phyloP scores from a whole-genome alignment of 2,888 invertebrate genomes.

The Agonopterix alstromeriana region DNA sequence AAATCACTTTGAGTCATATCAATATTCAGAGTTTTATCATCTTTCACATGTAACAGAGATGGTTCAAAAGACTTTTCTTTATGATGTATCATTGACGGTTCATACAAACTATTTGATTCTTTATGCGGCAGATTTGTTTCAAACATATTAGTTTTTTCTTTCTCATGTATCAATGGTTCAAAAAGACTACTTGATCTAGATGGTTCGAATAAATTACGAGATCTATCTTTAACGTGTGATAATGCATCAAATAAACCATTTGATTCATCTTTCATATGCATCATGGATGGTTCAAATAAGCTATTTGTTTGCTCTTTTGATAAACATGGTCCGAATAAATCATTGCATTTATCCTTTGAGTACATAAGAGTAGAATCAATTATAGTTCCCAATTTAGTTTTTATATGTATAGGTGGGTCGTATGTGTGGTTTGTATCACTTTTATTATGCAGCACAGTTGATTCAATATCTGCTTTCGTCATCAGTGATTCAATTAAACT shows the following conservation, averaged over 20 bases:
- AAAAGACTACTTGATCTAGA: slow-evolving; percentile 4
- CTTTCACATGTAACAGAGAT: slow-evolving; percentile 2
- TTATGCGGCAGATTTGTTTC: not conserved
- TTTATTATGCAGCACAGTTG: not conserved
- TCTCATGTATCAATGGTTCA: slow-evolving; percentile 1
- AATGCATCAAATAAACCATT: slow-evolving; percentile 6
- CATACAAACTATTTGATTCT: slow-evolving; percentile 4
- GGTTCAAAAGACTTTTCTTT: slow-evolving; percentile 1
- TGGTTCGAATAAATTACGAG: slow-evolving; percentile 5
- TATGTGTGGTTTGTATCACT: not conserved
- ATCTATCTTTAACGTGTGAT: slow-evolving; percentile 5
- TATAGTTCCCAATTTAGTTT: not conserved
- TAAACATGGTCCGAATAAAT: not conserved
- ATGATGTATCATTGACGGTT: slow-evolving; percentile 5
- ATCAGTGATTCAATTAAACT: slow-evolving; percentile 1
- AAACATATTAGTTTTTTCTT: slow-evolving; percentile 1
- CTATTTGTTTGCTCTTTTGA: not conserved
- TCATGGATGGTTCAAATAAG: slow-evolving; percentile 1
- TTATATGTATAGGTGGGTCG: not conserved
- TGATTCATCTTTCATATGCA: slow-evolving; percentile 1
- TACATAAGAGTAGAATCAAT: not conserved
- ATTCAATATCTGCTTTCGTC: not conserved
- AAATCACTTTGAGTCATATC: not conserved
- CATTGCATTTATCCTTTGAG: not conserved
- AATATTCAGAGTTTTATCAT: not conserved